These are phyloP conservation scores for Synanthedon tipuliformis DNA, from an alignment of 2,888 invertebrate species.

Conservation along the genomic window DNA sequence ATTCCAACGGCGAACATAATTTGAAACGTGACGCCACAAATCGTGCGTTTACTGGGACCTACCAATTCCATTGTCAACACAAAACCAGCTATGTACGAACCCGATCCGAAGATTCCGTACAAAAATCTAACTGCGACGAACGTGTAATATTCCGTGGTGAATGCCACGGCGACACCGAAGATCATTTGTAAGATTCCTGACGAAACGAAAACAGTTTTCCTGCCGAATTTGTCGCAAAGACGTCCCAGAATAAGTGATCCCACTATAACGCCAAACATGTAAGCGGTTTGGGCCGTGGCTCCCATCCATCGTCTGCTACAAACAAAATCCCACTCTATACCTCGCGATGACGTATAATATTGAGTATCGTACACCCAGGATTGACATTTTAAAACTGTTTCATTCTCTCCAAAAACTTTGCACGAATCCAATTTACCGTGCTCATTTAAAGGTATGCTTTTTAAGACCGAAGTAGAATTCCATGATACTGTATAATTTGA, in stretches of 20 bases:
- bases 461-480: slow-evolving; percentile 64
- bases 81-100: slow-evolving; percentile 77
- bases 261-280: slow-evolving; percentile 86
- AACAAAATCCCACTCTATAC: slow-evolving; percentile 87
- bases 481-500: slow-evolving; percentile 58
- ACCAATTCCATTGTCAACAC: slow-evolving; percentile 86
- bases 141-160: slow-evolving; percentile 78
- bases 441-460: slow-evolving; percentile 69
- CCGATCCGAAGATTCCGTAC: slow-evolving; percentile 86
- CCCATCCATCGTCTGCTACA: slow-evolving; percentile 86
- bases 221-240: slow-evolving; percentile 83
- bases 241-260: slow-evolving; percentile 84
- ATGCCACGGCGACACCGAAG: slow-evolving; percentile 79
- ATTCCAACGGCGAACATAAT: slow-evolving; percentile 83
- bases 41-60: slow-evolving; percentile 81
- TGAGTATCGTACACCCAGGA: slow-evolving; percentile 80
- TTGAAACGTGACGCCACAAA: slow-evolving; percentile 85
- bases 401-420: slow-evolving; percentile 58
- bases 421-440: slow-evolving; percentile 75
- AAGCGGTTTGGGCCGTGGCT: slow-evolving; percentile 80
- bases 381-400: slow-evolving; percentile 37
- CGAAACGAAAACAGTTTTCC: slow-evolving; percentile 83
- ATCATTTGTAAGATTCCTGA: slow-evolving; percentile 79
- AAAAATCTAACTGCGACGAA: slow-evolving; percentile 77
- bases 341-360: slow-evolving; percentile 78